These are phyloP conservation scores for Notothenia rossii DNA, from an alignment of 2,113 vertebrate genomes.

Conservation along the genomic window DNA sequence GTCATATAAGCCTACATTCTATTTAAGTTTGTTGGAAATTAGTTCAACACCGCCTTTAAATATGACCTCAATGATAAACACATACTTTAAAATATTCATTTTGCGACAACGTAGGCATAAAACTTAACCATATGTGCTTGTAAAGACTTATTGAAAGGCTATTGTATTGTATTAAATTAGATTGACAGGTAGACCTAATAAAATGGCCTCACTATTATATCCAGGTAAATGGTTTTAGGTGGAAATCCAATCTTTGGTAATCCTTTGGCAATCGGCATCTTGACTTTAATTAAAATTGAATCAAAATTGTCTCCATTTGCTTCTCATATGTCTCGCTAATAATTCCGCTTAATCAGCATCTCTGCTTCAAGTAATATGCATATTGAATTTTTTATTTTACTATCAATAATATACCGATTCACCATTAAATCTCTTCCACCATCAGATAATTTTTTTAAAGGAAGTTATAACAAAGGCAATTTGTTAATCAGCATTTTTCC, in stretches of 20 bases:
- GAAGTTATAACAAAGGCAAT: conserved; percentile 7
- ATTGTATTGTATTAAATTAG: neutral
- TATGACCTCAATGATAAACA: neutral
- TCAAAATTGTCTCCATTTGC: conserved; percentile 14
- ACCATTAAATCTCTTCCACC: neutral
- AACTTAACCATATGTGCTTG: neutral
- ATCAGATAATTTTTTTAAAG: neutral
- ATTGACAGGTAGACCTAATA: conserved; percentile 1
- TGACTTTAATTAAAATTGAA: conserved; percentile 31
- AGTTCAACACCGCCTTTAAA: neutral
- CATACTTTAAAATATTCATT: conserved; percentile 1
- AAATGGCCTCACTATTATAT: neutral
- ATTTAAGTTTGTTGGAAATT: neutral
- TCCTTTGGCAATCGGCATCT: conserved; percentile 2
- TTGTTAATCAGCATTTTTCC: neutral
- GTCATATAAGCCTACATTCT: neutral
- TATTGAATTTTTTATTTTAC: neutral
- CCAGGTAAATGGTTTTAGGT: neutral
- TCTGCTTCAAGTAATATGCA: neutral
- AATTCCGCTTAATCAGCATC: conserved; percentile 8
- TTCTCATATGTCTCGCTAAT: conserved; percentile 8
- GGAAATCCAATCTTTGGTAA: conserved; percentile 1
- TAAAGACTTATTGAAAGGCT: neutral
- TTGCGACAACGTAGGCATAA: neutral
- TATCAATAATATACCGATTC: conserved; percentile 11